Evolutionary conservation across 2,888 invertebrate genomes (phyloP), one percentile per base, ranked within the genome.

Genomic region (Thecocarcelia acutangulata): DNA sequence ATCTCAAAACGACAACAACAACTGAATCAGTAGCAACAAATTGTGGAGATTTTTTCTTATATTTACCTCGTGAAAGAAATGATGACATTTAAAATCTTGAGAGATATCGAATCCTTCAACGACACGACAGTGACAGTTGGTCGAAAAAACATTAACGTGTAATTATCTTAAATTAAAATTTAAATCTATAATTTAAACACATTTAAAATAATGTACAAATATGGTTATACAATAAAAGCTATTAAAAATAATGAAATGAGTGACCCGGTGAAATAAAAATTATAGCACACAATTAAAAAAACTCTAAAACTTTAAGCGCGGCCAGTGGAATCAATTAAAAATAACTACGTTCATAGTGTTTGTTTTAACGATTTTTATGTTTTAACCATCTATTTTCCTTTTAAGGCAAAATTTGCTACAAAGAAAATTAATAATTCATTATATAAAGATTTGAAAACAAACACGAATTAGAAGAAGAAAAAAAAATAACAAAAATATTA

Each of bases 391-490:
- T 17, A 50, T 28, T 59, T 78, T 64, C 78, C 74, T 59, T 82
- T 82, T 82, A 82, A 54, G 78, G 78, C 74, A 54, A 74, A 82
- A 69, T 74, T 78, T 80, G n/a, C 17, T 78, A 24, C n/a, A 66
- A 52, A 42, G n/a, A 24, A 46, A 69, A 78, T 78, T 70, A 82
- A 82, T 78, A 64, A 82, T 78, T 70, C 66, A 82, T 78, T 70
- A 59, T 40, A 61, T 19, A 11, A 33, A 5, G 19, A 73, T 63
- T 68, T 37, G 28, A 50, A 50, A 63, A 59, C 37, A 56, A 54
- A 28, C 3, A 13, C 33, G 64, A 17, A 33, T 11, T 44, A 68
- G 58, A 12, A 68, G 5, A 68, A 52, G 63, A 11, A 66, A 17
- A 58, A 28, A 68, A 6, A 46, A 80, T 40, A 64, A 77, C 44